Base-by-base conservation (phyloP, 1,140 invertebrate species). In the Trachymyrmex cornetzi region DNA sequence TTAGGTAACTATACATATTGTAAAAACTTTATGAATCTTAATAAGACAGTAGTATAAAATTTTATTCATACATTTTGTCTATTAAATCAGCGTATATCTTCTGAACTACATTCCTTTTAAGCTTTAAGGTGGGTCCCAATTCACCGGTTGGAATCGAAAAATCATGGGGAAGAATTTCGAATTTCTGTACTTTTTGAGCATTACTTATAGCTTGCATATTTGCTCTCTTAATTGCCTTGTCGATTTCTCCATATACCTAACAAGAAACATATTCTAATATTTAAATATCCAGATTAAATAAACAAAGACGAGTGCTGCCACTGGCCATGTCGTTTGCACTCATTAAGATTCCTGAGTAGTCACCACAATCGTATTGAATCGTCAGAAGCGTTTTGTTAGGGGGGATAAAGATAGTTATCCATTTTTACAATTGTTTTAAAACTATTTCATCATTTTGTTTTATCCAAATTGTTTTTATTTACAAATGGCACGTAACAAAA, bases 161-260 rank as follows among this genome's bases (percentile, higher is more conserved):
- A 93, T 99, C 98, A 59, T 96, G 96, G 0, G 98, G 98, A 84
- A 99, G 95, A 86, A 99, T 97, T n/a, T 96, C 95, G 95, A 98
- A 99, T 93, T 99, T 99, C 94, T 99, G 98, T 77, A 99, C 96
- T 93, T 97, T 97, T 92, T 99, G 98, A 77, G 98, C 98, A 94
- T 98, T 98, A 7, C 98, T 99, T 82, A 97, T 97, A 55, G 98
- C 97, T 86, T 97, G 96, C 84, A 96, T 95, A 94, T 99, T 99
- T 30, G 97, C 98, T 89, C 96, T 95, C 84, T 97, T 96, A 77
- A 99, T 97, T 27, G 97, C 98, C 53, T 96, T 96, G 93, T 98
- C 96, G 87, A 98, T 97, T 11, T 96, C 97, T 88, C 96, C 95
- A 90, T 96, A 95, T 71, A 98, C 96, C 96, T 97, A 87, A 50